A percentile compares a stretch with the other conserved stretches of the same genome.
Evolutionary conservation across 2,113 vertebrate genomes (phyloP).

Genomic region (Hippoglossus stenolepis): DNA sequence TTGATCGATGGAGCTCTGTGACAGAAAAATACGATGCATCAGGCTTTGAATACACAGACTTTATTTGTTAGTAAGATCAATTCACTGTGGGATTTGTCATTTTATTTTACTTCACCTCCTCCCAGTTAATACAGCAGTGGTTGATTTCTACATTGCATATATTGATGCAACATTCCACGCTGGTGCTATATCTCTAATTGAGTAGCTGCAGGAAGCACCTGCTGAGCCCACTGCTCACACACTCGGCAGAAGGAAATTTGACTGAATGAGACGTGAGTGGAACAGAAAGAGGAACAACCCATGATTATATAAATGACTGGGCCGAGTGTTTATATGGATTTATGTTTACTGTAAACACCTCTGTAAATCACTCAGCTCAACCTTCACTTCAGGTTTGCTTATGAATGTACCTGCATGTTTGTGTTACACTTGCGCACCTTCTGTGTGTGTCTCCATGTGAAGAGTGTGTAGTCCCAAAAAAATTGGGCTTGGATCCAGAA

Average conservation of each 20-base stretch:
- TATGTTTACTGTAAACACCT: constrained; percentile 2
- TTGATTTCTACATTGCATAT: neutral
- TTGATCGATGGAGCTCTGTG: neutral
- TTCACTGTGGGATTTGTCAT: neutral
- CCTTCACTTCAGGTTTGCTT: neutral
- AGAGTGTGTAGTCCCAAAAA: neutral
- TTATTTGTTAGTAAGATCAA: neutral
- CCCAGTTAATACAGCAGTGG: neutral
- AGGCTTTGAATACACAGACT: neutral
- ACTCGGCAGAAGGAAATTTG: constrained; percentile 18
- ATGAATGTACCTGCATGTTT: neutral
- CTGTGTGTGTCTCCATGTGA: neutral
- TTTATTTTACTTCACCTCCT: neutral
- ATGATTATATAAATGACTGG: constrained; percentile 9
- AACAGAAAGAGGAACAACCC: constrained; percentile 37
- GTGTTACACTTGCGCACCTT: neutral
- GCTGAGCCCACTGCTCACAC: neutral
- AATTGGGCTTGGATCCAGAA: neutral
- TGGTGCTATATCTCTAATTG: constrained; percentile 4
- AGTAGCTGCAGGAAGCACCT: constrained; percentile 10
- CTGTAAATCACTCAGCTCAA: constrained; percentile 14
- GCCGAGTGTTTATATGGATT: constrained; percentile 13
- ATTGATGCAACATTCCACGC: neutral
- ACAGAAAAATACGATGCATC: neutral
- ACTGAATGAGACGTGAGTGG: constrained; percentile 5